Conservation (phyloP, 2,797 vertebrate species). For the Numenius phaeopus region DNA sequence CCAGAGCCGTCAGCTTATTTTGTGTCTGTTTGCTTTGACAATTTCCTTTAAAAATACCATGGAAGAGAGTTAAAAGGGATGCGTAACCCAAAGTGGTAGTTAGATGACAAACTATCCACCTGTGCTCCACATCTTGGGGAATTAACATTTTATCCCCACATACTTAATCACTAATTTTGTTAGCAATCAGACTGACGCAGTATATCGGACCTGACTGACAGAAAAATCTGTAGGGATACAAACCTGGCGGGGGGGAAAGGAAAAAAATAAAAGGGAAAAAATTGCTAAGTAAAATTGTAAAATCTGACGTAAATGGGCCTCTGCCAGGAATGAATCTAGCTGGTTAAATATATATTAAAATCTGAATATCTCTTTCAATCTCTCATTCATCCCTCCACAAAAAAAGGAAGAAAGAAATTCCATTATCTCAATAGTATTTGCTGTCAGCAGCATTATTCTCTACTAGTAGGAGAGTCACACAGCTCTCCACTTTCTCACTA, state of each 20-base stretch:
- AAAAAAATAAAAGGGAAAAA: neutral
- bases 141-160: neutral
- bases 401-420: conserved; percentile 29
- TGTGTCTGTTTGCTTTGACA: neutral
- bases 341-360: conserved; percentile 34
- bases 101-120: neutral
- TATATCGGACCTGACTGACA: rapidly evolving
- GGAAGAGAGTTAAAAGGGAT: neutral
- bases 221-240: neutral
- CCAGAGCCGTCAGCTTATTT: neutral
- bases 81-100: rapidly evolving
- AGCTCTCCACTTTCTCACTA: neutral
- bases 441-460: conserved; percentile 15
- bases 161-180: neutral
- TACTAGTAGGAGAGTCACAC: neutral
- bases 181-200: neutral
- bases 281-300: neutral
- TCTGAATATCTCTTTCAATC: conserved; percentile 15
- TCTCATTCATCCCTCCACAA: conserved; percentile 21
- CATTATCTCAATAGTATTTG: conserved; percentile 13
- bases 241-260: neutral
- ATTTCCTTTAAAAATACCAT: neutral
- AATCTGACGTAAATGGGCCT: neutral
- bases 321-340: neutral
- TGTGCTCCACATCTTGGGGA: neutral